These are phyloP conservation scores for Diachasma alloeum DNA, from an alignment of 1,140 invertebrate genomes.

Conservation along the genomic window DNA sequence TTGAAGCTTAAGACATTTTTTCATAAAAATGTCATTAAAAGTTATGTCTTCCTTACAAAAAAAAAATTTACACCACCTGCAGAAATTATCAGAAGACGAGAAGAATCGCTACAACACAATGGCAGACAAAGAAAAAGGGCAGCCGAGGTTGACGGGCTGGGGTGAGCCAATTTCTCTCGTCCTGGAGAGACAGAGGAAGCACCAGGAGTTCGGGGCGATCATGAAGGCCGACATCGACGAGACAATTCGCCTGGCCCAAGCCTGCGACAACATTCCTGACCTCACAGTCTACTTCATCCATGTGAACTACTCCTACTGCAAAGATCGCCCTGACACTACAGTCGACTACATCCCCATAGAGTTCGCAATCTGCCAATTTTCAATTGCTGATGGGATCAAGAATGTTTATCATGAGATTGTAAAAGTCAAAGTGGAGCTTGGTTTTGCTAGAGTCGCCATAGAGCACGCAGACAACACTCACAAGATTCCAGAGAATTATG, in stretches of 20 bases:
- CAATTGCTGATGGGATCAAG: slow-evolving; percentile 63
- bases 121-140: too few relatives aligned
- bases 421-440: slow-evolving; percentile 62
- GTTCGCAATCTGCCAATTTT: slow-evolving; percentile 60
- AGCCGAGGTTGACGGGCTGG: too few relatives aligned
- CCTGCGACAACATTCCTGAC: slow-evolving; percentile 26
- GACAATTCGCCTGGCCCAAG: slow-evolving; percentile 17
- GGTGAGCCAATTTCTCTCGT: too few relatives aligned
- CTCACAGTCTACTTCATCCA: slow-evolving; percentile 60
- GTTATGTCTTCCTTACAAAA: too few relatives aligned
- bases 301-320: slow-evolving; percentile 56
- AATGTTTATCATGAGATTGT: slow-evolving; percentile 65
- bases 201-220: slow-evolving; percentile 31
- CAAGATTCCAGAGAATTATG: slow-evolving; percentile 57
- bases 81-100: too few relatives aligned
- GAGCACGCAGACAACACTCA: slow-evolving; percentile 61
- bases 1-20: too few relatives aligned
- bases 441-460: slow-evolving; percentile 64
- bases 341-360: slow-evolving; percentile 57
- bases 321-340: slow-evolving; percentile 17
- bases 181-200: not conserved
- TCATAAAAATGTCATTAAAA: too few relatives aligned
- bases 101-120: too few relatives aligned
- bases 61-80: too few relatives aligned
- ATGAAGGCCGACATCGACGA: slow-evolving; percentile 42